A percentile compares a stretch with the other conserved stretches of the same genome.
Evolutionary conservation across 2,888 invertebrate genomes (phyloP).

Genomic region (Drosophila stalkeri): DNA sequence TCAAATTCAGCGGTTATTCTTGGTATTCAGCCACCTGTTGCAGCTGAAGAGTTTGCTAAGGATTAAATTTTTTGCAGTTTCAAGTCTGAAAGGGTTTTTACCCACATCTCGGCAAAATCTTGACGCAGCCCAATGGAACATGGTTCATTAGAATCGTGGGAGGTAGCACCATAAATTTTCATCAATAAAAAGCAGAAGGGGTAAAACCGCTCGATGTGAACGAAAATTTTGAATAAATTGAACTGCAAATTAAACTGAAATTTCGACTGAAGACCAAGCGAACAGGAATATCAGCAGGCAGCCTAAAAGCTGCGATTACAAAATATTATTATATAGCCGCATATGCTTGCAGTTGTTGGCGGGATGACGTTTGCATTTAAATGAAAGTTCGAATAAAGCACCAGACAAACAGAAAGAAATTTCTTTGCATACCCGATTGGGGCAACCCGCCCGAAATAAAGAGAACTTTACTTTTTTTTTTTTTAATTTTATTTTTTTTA

Average conservation of each 20-base stretch:
- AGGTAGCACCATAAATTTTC: too few relatives aligned
- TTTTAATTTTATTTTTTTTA: background rate
- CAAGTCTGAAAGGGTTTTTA: too few relatives aligned
- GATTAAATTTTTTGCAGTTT: background rate
- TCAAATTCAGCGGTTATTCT: too few relatives aligned
- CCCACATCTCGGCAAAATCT: background rate
- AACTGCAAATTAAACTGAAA: too few relatives aligned
- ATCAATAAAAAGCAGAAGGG: too few relatives aligned
- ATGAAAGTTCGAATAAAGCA: background rate
- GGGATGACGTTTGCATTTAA: background rate
- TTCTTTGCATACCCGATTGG: background rate
- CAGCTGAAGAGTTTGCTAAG: too few relatives aligned
- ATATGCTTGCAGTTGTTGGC: background rate
- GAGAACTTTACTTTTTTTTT: background rate
- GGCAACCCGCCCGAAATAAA: background rate
- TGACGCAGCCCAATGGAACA: background rate
- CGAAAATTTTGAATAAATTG: too few relatives aligned
- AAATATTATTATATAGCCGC: background rate
- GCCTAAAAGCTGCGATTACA: background rate
- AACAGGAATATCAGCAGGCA: background rate
- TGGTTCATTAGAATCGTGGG: background rate
- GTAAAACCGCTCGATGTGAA: too few relatives aligned
- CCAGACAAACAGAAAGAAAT: background rate
- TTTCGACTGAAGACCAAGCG: background rate
- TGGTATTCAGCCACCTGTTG: background rate